These are phyloP conservation scores for Rotaria socialis DNA, from an alignment of 2,888 invertebrate genomes.

Conservation along the genomic window DNA sequence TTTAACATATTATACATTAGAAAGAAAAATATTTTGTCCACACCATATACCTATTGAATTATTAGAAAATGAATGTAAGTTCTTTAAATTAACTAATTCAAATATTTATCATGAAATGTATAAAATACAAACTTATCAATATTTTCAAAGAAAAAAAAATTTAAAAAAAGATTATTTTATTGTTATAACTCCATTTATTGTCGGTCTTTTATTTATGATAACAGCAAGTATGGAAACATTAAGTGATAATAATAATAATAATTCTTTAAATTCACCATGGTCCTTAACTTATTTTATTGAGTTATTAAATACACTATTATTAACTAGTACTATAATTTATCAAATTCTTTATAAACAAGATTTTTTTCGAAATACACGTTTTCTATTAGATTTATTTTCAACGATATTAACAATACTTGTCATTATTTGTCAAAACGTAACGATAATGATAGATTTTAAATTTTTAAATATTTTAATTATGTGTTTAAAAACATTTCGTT, in stretches of 20 bases:
- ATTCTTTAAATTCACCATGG: not conserved
- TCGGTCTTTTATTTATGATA: not conserved
- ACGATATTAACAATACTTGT: not conserved
- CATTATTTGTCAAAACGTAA: not conserved
- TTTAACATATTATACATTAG: constrained; percentile 30
- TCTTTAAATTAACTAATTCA: not conserved
- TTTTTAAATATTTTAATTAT: not conserved
- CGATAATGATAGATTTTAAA: not conserved
- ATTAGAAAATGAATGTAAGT: not conserved
- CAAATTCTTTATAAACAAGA: not conserved
- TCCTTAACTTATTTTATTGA: constrained; percentile 2
- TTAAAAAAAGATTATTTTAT: not conserved
- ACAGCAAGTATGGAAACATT: not conserved
- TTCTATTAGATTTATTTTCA: not conserved
- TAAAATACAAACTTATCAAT: not conserved
- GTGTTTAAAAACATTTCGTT: not conserved
- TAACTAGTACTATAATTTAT: not conserved
- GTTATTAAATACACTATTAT: not conserved
- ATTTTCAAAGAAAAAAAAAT: not conserved
- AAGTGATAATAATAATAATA: not conserved
- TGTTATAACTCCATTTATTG: not conserved
- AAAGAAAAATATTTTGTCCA: constrained; percentile 17
- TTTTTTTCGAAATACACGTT: not conserved
- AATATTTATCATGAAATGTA: not conserved
- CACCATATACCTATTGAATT: not conserved